Conservation (phyloP, 2,797 vertebrate genomes). For the Furcifer pardalis region DNA sequence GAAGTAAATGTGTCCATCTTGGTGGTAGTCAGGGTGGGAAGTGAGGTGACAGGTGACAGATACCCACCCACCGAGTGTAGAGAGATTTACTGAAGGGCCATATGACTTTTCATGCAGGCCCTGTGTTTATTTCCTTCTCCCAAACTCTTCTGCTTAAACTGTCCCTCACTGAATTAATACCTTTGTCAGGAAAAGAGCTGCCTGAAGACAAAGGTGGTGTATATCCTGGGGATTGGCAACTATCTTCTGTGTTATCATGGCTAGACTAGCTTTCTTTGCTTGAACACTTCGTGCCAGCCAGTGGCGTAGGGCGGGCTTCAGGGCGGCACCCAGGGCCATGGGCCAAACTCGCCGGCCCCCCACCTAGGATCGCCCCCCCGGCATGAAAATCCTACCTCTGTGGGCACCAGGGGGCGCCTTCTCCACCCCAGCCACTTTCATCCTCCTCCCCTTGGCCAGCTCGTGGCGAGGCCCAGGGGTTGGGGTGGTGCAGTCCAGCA, state of each 20-base stretch:
- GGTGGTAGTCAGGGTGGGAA: neutral
- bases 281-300: conserved; percentile 10
- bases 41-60: neutral
- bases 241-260: neutral
- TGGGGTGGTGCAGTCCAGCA: too few relatives aligned
- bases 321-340: too few relatives aligned
- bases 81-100: neutral
- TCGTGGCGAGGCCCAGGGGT: too few relatives aligned
- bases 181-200: neutral
- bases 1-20: neutral
- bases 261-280: neutral
- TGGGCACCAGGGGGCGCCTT: too few relatives aligned
- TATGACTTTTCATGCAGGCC: neutral
- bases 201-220: too few relatives aligned
- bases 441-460: too few relatives aligned
- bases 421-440: too few relatives aligned
- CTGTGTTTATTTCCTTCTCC: neutral
- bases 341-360: too few relatives aligned
- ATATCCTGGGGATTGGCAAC: too few relatives aligned
- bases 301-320: too few relatives aligned
- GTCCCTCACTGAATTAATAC: neutral
- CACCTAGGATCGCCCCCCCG: too few relatives aligned
- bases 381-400: too few relatives aligned
- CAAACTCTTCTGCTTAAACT: neutral
- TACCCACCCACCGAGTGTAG: neutral